Base-by-base conservation (phyloP, 2,888 invertebrate genomes). In the Muscina levida region DNA sequence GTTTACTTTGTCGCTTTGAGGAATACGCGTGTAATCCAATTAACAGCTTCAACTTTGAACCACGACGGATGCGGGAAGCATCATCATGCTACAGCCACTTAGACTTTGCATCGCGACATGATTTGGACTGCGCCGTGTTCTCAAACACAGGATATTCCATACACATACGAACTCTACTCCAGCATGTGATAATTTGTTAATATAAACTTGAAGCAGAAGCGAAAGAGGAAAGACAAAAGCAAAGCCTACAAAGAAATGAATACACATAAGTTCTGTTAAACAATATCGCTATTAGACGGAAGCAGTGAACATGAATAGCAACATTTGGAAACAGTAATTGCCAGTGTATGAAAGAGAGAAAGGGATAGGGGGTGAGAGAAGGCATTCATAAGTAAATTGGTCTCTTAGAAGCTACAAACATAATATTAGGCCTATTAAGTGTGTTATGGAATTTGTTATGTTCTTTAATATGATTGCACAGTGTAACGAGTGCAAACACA, bases 111-210 rank as follows among this genome's bases (percentile, higher is more conserved):
- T 42, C 1, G 44, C 44, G 65, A 65, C 44, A 46, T 44, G 44
- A 19, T 44, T 44, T 65, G 24, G n/a, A 65, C 65, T n/a, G n/a
- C n/a, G n/a, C 65, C 59, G 59, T 71, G 11, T 48, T 22, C 5
- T 2, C 17, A 17, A 17, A 44, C 17, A 57, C 15, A 17, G 57
- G 11, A 31, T 59, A 5, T 10, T 26, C 37, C 42, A 19, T 24
- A 26, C 1, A 44, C 39, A 67, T 62, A 42, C n/a, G n/a, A n/a
- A n/a, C 71, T 71, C 11, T 13, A 11, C 59, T 71, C 15, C 31
- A 57, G 37, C 22, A 71, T 48, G 71, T 84, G 86, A 85, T 87
- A 87, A 87, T 86, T 86, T 86, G 86, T 85, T 85, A 87, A 86
- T 87, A 83, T 83, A 75, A 78, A 84, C 84, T 85, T 85, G 6